Evolutionary conservation across 2,888 invertebrate species (phyloP), one percentile per base, ranked within the genome.

Genomic region (Branchinecta sandiegonensis): DNA sequence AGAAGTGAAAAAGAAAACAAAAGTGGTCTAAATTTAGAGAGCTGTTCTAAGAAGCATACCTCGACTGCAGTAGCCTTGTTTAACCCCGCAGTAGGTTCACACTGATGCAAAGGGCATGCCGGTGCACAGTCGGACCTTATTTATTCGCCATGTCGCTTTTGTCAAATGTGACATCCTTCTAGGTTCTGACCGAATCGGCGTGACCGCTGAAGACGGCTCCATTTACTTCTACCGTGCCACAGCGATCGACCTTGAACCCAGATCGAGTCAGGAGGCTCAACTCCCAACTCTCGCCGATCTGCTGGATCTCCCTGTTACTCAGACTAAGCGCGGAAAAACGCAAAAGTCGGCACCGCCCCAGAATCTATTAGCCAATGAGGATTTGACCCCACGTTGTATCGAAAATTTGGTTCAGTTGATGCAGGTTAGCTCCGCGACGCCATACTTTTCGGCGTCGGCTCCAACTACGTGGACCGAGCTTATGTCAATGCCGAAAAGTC

Each of bases 191-290:
- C 23, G 14, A 9, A 56, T 56, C 10, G n/a, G 63, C 23, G 23
- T 23, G 8, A 56, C 63, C n/a, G 23, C 63, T 17, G 63, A 56
- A 56, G 63, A 56, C 23, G 63, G 63, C 14, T 56, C 63, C 8
- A n/a, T 56, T 56, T 56, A 56, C 63, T 56, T 56, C 63, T 56
- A 56, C 63, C 63, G 63, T 9, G 23, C 23, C n/a, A 56, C 23
- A n/a, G 14, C 63, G 10, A 11, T 8, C 23, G 63, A 56, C n/a
- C 23, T 56, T 2, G 23, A 56, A 56, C n/a, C 14, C 23, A 56
- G 11, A 10, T 23, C 63, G n/a, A 56, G 63, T 56, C 14, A 56
- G 23, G 37, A 37, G 37, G 37, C 37, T 37, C 37, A 37, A 37
- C 37, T 37, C 37, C 37, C 37, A 2, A 37, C 37, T 37, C 37